phyloP scores from a whole-genome alignment of 1,140 invertebrate genomes.

The Sinella curviseta region DNA sequence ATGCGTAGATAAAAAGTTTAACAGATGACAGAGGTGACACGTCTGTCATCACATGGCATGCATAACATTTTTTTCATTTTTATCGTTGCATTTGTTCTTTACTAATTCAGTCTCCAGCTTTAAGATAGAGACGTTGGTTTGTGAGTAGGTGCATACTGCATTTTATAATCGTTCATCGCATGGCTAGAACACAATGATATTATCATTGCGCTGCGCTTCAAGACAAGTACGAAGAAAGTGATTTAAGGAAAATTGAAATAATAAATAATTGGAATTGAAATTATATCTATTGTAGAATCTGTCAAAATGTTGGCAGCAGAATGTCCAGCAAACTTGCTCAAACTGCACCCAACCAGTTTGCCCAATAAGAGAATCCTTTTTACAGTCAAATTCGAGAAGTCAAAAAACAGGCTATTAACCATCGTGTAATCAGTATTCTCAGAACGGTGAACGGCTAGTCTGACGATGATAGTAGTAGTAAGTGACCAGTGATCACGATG shows the following conservation, averaged over 20 bases:
- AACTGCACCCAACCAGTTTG: background rate
- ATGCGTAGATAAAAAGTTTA: background rate
- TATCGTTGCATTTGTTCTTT: background rate
- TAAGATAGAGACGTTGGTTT: too few species aligned
- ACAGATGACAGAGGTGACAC: background rate
- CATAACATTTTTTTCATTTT: background rate
- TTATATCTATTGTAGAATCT: background rate
- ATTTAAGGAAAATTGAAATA: too few species aligned
- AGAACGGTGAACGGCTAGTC: background rate
- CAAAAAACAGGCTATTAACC: background rate
- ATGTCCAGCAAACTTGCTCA: conserved; percentile 3
- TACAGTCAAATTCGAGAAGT: background rate
- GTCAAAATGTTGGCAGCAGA: background rate
- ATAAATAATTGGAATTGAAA: too few species aligned
- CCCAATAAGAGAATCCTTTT: background rate
- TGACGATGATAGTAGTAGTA: background rate
- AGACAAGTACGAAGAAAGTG: too few species aligned
- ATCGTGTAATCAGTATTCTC: background rate
- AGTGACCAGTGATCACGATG: background rate
- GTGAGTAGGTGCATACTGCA: too few species aligned
- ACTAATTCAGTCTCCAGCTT: too few species aligned
- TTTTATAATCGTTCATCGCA: too few species aligned
- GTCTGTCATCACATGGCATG: background rate
- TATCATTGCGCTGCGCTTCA: too few species aligned
- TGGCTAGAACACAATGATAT: too few species aligned